Percentiles rank a stretch among this genome's conserved stretches.
phyloP scores from a whole-genome alignment of 2,797 vertebrate species.

The Cossypha dichroa region DNA sequence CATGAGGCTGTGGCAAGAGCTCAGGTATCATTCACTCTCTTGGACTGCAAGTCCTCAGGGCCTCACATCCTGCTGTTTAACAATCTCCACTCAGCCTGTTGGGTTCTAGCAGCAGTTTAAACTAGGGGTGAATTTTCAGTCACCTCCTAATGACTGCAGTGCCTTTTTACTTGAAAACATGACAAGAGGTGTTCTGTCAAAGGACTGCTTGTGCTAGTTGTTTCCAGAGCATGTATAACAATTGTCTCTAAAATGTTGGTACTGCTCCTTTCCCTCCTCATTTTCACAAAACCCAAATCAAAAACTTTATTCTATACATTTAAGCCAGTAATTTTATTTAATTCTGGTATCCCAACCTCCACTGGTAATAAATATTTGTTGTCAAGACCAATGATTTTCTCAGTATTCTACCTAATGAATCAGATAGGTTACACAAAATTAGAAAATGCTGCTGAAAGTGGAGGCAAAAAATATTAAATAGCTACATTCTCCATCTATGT shows the following conservation, averaged over 20 bases:
- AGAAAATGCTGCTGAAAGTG: background rate
- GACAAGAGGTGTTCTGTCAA: no score
- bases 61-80: background rate
- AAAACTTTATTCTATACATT: background rate
- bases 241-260: background rate
- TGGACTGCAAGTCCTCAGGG: background rate
- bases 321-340: background rate
- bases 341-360: background rate
- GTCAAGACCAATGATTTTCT: background rate
- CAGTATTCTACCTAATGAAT: background rate
- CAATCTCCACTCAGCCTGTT: background rate
- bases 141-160: background rate
- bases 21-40: background rate
- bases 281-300: background rate
- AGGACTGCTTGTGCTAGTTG: background rate
- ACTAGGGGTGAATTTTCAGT: background rate
- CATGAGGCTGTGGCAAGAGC: background rate
- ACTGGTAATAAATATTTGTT: background rate
- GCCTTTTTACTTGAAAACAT: no score
- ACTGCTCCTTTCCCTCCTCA: background rate
- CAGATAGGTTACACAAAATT: background rate
- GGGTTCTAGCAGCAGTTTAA: background rate
- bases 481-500: background rate
- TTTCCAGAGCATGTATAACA: background rate
- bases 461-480: background rate